Evolutionary conservation across 2,113 vertebrate genomes (phyloP), one percentile per base, ranked within the genome.

Genomic region (Thalassarche chlororhynchos): DNA sequence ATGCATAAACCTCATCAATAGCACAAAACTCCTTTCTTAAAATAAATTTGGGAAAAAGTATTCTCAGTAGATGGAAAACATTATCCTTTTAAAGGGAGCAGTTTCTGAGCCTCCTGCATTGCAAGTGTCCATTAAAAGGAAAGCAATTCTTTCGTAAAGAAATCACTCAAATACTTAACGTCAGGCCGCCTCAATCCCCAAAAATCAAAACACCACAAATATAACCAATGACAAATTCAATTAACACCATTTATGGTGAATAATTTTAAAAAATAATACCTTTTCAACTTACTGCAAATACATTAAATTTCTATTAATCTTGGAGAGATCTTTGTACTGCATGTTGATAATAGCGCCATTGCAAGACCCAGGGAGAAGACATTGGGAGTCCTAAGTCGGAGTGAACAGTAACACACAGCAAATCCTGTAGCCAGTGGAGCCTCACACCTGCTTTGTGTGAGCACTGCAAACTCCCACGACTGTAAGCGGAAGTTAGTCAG

Each of bases 361-460:
- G 26, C 46, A 78, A 42, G 44, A 65, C 3, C 21, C 54, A 40
- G 7, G 26, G 64, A 40, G 31, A 61, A 44, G 38, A 10, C 7
- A 5, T 5, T 0, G 3, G 25, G 42, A 78, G 28, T 18, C 13
- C 25, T 8, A n/a, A 4, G 12, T 3, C 31, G 17, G 28, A 85
- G 14, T 5, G 44, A 51, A 36, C 1, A 52, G n/a, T 21, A 64
- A 20, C 8, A 52, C 10, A 13, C 7, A 42, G 62, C 40, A 88
- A n/a, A 72, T 17, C 29, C 77, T 49, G 40, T 15, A 36, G 38
- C 44, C 66, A 51, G 16, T 0, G 8, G 24, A 84, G 71, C 28
- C 26, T 23, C 38, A 5, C 38, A 12, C 2, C 20, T 26, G 60
- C 52, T 29, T 31, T 4, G 5, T 0, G 1, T 4, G 44, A 70